Percentiles rank a stretch among this genome's conserved stretches.
These are phyloP conservation scores for Stramonita haemastoma DNA, from an alignment of 2,888 invertebrate genomes.

Conservation along the genomic window DNA sequence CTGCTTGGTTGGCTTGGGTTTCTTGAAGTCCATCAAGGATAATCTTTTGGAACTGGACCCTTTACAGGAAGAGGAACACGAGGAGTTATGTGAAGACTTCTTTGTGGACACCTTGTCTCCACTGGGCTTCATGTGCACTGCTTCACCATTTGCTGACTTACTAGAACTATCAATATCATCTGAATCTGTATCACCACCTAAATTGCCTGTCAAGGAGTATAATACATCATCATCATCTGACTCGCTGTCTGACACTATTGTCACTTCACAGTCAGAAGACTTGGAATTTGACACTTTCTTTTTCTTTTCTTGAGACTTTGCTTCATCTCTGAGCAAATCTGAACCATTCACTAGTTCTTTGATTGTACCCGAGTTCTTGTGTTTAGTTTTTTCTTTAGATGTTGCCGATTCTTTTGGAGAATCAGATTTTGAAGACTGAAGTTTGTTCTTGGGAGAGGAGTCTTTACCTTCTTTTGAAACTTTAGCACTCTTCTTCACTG, in stretches of 20 bases:
- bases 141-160: constrained; percentile 19
- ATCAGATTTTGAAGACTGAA: background rate
- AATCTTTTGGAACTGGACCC: constrained; percentile 35
- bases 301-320: background rate
- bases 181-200: constrained; percentile 7
- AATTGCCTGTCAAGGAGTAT: constrained; percentile 55
- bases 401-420: background rate
- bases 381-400: background rate
- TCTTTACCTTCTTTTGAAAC: constrained; percentile 19
- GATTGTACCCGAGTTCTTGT: background rate
- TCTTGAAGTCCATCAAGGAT: constrained; percentile 49
- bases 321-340: background rate
- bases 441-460: constrained; percentile 14
- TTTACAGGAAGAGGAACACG: background rate
- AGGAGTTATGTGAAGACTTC: background rate
- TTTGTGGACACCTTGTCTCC: constrained; percentile 38
- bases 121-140: constrained; percentile 23
- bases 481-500: constrained; percentile 27
- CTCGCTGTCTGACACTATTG: constrained; percentile 45
- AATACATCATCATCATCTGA: constrained; percentile 58
- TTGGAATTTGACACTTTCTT: constrained; percentile 33
- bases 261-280: constrained; percentile 2
- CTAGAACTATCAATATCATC: constrained; percentile 5
- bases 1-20: constrained; percentile 43
- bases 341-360: constrained; percentile 9